Evolutionary conservation across 2,113 vertebrate species (phyloP).

Genomic region (Aphyosemion australe): DNA sequence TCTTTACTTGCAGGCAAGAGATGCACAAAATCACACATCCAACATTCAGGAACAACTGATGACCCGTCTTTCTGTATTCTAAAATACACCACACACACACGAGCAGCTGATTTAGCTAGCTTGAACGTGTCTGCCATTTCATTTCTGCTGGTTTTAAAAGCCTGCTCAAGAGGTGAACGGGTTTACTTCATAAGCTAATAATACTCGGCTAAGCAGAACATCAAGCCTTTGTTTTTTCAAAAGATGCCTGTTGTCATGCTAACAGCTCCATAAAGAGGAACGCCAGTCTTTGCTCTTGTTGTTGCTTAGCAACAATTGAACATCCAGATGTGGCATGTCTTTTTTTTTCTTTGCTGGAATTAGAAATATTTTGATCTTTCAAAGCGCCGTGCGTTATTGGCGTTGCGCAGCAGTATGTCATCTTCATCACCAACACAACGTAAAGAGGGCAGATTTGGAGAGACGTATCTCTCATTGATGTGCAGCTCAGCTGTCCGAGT

Average conservation of each 20-base stretch:
- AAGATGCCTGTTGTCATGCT: slow-evolving; percentile 26
- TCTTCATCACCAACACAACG: slow-evolving; percentile 4
- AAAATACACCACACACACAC: not conserved
- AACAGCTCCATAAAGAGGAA: slow-evolving; percentile 34
- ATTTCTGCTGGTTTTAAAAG: slow-evolving; percentile 1
- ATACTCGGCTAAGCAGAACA: slow-evolving; percentile 23
- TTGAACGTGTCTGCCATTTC: not conserved
- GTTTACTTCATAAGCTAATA: slow-evolving; percentile 8
- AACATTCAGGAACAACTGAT: not conserved
- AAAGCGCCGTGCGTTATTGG: slow-evolving; percentile 30
- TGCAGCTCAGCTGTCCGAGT: slow-evolving; percentile 19
- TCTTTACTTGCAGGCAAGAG: too few species aligned
- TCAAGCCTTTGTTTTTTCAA: slow-evolving; percentile 12
- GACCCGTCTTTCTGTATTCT: not conserved
- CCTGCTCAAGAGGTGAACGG: not conserved
- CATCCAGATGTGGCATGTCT: slow-evolving; percentile 43
- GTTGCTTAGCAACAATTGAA: slow-evolving; percentile 73
- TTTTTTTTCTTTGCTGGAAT: slow-evolving; percentile 36
- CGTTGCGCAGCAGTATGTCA: slow-evolving; percentile 21
- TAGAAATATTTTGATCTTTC: slow-evolving; percentile 54
- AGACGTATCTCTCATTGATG: slow-evolving; percentile 32
- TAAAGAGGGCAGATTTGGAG: slow-evolving; percentile 35
- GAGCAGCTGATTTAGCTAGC: not conserved
- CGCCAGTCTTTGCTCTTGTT: slow-evolving; percentile 48
- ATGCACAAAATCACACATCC: too few species aligned